Evolutionary conservation across 2,888 invertebrate genomes (phyloP).

Genomic region (Meiosimyza platycephala): DNA sequence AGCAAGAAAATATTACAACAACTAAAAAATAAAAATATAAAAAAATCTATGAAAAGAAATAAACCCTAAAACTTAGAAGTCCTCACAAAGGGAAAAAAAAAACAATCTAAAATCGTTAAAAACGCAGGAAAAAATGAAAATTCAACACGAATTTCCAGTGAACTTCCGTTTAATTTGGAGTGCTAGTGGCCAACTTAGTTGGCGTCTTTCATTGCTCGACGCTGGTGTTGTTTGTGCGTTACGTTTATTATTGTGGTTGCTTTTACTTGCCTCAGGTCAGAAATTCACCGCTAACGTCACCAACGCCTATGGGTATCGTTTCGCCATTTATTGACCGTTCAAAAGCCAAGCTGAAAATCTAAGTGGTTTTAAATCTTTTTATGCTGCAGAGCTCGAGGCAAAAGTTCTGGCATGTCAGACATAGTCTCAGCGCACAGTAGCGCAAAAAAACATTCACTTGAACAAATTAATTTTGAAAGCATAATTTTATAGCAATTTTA

Average conservation of each 20-base stretch:
- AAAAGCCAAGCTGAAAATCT: conserved; percentile 28
- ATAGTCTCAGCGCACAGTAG: not conserved
- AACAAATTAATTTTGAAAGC: not conserved
- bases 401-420: conserved; percentile 4
- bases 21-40: conserved; percentile 1
- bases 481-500: too few species aligned
- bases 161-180: conserved; percentile 5
- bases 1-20: conserved; percentile 39
- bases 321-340: conserved; percentile 6
- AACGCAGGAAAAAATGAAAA: conserved; percentile 50
- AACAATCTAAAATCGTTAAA: conserved; percentile 33
- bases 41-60: not conserved
- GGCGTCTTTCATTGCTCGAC: not conserved
- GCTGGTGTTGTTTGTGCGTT: not conserved
- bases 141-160: conserved; percentile 46
- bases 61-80: not conserved
- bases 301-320: conserved; percentile 4
- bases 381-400: conserved; percentile 26
- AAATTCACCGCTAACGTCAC: too few species aligned
- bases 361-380: conserved; percentile 47
- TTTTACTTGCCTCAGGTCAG: not conserved
- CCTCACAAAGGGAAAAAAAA: not conserved
- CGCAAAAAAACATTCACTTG: conserved; percentile 1
- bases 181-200: not conserved
- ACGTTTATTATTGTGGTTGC: not conserved